Base-by-base conservation (phyloP, 1,140 invertebrate species). In the Andrena cerasifolii region DNA sequence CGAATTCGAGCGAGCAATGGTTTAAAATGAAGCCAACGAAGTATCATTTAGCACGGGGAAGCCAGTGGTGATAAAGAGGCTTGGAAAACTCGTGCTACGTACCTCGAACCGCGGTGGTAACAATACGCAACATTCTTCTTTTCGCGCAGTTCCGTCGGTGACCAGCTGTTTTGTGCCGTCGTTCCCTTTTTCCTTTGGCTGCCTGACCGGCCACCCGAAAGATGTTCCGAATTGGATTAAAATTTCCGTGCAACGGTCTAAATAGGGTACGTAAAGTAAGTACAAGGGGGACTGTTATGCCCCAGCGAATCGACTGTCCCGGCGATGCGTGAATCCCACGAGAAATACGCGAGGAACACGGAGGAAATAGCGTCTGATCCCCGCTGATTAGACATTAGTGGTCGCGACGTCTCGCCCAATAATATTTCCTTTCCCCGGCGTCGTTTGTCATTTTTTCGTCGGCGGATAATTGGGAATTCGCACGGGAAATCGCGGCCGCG, bases 201-300 rank as follows among this genome's bases (percentile, higher is more conserved):
- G 86, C 73, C 82, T 85, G 80, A 87, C 87, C 87, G 89, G 89
- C 87, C 84, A 83, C 75, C 83, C 85, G 84, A 90, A 92, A 88
- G 85, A 93, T 93, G 92, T 90, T 91, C 71, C 90, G 92, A 91
- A 87, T 93, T 85, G 90, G 91, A 84, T 87, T 92, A 84, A 93
- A 93, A 93, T 92, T 92, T 84, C 88, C 92, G 87, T 91, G 88
- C 83, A 92, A 91, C 80, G 88, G 90, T 80, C 71, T 92, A 70
- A 90, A 87, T 84, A 87, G 87, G 88, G 89, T 92, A 88, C 51
- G 87, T 88, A 90, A 87, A 89, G 83, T 88, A 75, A 86, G 54
- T 56, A 28, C 24, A 26, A 59, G 7, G n/a, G 8, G 16, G 21
- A 18, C 14, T 8, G 21, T 31, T 31, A 6, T n/a, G 24, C 0